Evolutionary conservation across 92 coral and sea anemone species (phyloP).

Genomic region (Anthopleura xanthogrammica): DNA sequence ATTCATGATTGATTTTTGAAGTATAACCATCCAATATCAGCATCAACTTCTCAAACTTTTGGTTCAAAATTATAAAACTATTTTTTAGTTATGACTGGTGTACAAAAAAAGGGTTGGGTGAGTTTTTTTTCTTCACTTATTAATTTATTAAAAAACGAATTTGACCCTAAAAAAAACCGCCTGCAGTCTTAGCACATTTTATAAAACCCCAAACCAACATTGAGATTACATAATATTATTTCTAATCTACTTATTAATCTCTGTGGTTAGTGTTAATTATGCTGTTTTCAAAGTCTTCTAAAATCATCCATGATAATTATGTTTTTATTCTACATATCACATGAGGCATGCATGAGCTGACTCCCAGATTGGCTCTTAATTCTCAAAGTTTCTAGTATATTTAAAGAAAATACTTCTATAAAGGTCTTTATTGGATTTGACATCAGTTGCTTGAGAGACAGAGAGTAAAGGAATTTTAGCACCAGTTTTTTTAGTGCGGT

Average conservation of each 20-base stretch:
- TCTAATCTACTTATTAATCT: not conserved
- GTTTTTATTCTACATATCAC: not conserved
- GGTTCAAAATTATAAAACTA: no score
- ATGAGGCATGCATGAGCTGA: not conserved
- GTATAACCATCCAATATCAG: not conserved
- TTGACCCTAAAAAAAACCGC: not conserved
- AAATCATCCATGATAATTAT: not conserved
- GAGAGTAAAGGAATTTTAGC: not conserved
- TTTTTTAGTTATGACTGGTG: no score
- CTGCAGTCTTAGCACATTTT: not conserved
- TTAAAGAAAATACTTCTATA: no score
- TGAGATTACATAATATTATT: not conserved
- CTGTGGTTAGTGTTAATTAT: not conserved
- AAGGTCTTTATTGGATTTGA: not conserved
- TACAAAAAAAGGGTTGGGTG: no score
- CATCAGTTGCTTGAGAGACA: no score
- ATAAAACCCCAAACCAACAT: not conserved
- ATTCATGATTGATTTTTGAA: not conserved
- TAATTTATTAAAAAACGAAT: not conserved
- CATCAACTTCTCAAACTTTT: not conserved
- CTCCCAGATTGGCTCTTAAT: not conserved
- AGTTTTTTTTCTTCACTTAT: not conserved
- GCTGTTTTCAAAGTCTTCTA: not conserved
- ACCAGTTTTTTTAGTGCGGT: not conserved
- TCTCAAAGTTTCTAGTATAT: not conserved